Base-by-base conservation (phyloP, 2,113 vertebrate species). In the Grammomys dolichurus region DNA sequence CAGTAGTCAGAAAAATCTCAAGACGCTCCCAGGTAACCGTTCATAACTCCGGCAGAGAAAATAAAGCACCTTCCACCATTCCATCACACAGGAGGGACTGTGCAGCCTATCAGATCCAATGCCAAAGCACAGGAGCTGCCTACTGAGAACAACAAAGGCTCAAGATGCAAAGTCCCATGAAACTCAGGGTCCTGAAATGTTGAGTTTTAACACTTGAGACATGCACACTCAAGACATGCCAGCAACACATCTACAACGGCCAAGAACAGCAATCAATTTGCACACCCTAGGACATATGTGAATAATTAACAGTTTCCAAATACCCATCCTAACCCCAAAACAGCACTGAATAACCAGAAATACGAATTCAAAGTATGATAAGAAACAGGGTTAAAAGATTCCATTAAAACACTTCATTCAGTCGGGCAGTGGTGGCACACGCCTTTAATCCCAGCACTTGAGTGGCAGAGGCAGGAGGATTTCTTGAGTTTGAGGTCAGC, bases 1-100 rank as follows among this genome's bases (percentile, higher is more conserved):
- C 85, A 95, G 36, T 46, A 67, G 56, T 97, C 95, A 94, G 81
- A 96, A 84, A 97, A 96, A 94, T 92, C 85, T 95, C 69, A 93
- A 73, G 90, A 95, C 63, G 33, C 58, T 86, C 58, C 90, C 75
- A 96, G 31, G 73, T 89, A 84, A 95, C 26, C 88, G 97, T 86
- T 90, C 43, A 92, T 76, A 88, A 85, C 22, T 94, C 90, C 82
- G 31, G 94, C 65, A 95, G 78, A 95, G 91, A 95, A 96, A 92
- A 90, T 13, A 89, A 2, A 95, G 77, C 17, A 93, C 63, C 95
- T 91, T 93, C 76, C 63, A 89, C 89, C 96, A 89, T 84, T 76
- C 7, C 70, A 92, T 26, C 76, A 87, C 96, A 93, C 86, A 95
- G 78, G 17, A 96, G 86, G 73, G 58, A 96, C 60, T 85, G 77